These are phyloP conservation scores for Chloroceryle amazona DNA, from an alignment of 2,797 vertebrate genomes.

Conservation along the genomic window DNA sequence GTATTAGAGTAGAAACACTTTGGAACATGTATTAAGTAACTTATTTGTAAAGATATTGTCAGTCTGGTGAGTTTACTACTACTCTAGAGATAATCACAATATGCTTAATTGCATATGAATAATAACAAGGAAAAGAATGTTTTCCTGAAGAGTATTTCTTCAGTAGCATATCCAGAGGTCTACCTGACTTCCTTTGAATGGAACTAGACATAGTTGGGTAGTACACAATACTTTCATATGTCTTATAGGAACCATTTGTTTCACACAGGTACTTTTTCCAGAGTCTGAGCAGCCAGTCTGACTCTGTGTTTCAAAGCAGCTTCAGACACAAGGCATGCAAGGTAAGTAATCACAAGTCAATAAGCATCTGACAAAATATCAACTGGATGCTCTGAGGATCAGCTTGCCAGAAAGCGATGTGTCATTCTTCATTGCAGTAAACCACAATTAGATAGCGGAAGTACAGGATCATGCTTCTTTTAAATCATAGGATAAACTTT, in stretches of 20 bases:
- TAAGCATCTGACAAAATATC: not conserved
- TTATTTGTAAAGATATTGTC: not conserved
- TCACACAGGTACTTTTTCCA: not conserved
- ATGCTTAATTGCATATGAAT: not conserved
- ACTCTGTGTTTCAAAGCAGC: not conserved
- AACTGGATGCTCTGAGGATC: not conserved
- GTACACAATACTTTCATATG: not conserved
- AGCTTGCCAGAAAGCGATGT: not conserved
- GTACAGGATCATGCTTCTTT: not conserved
- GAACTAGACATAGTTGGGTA: not conserved
- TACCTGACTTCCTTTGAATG: not conserved
- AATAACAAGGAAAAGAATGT: not conserved
- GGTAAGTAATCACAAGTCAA: not conserved
- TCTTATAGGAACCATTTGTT: not conserved
- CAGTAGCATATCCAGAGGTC: not conserved
- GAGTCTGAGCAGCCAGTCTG: not conserved
- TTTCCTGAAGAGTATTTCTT: not conserved
- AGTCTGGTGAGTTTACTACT: not conserved
- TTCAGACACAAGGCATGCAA: not conserved
- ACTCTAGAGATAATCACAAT: not conserved
- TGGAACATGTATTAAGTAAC: not conserved
- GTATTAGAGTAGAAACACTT: not conserved
- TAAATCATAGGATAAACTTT: not conserved
- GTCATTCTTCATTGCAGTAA: accelerated
- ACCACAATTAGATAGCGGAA: not conserved